Percentiles rank a stretch among this genome's conserved stretches.
phyloP scores from a whole-genome alignment of 2,113 vertebrate genomes.

The Apteryx owenii region DNA sequence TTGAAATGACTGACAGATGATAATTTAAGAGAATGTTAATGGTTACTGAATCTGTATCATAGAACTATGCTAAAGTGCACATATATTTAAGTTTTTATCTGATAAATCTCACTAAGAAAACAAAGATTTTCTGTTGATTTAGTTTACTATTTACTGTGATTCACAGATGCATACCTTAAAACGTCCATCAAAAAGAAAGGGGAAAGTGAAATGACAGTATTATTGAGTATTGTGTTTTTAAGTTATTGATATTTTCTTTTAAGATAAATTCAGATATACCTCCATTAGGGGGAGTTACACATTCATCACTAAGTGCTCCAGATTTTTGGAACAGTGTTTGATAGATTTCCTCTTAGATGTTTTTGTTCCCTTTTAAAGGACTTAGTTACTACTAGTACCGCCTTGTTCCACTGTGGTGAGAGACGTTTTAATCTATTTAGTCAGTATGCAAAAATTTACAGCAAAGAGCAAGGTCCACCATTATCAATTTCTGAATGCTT shows the following conservation, averaged over 20 bases:
- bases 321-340: not conserved
- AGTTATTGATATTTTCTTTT: not conserved
- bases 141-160: not conserved
- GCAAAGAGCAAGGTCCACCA: not conserved
- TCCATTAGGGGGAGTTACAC: conserved; percentile 70
- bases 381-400: not conserved
- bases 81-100: not conserved
- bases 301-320: conserved; percentile 28
- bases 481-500: not conserved
- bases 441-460: not conserved
- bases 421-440: not conserved
- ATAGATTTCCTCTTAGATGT: conserved; percentile 15
- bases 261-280: conserved; percentile 52
- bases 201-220: not conserved
- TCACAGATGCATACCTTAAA: not conserved
- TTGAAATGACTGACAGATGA: conserved; percentile 52
- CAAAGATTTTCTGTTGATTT: not conserved
- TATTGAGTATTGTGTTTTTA: not conserved
- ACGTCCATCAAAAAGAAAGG: not conserved
- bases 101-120: not conserved
- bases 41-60: conserved; percentile 4
- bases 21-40: conserved; percentile 48
- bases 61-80: conserved; percentile 15
- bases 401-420: not conserved
- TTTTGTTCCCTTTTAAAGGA: conserved; percentile 11